Conservation (phyloP, 1,140 invertebrate species). For the Zaprionus davidi region DNA sequence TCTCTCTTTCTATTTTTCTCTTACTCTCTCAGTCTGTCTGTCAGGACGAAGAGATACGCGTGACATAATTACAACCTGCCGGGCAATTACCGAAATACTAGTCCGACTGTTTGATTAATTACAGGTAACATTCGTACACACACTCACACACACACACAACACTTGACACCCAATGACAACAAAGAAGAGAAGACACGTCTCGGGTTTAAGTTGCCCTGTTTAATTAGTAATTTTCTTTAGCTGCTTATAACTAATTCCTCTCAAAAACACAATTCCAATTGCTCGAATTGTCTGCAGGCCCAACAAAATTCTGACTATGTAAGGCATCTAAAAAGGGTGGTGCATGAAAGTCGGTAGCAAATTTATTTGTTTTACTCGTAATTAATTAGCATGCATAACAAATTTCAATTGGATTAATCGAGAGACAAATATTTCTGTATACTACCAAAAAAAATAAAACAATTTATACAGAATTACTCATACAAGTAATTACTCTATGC, state of each 20-base stretch:
- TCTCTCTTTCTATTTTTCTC: background rate
- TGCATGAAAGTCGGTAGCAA: background rate
- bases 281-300: background rate
- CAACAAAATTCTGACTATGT: constrained; percentile 3
- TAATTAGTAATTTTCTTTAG: constrained; percentile 21
- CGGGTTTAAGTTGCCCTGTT: constrained; percentile 14
- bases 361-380: background rate
- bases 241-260: constrained; percentile 30
- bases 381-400: constrained; percentile 11
- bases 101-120: constrained; percentile 49
- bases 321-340: background rate
- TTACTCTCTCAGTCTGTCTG: background rate
- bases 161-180: constrained; percentile 37
- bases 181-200: constrained; percentile 19
- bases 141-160: constrained; percentile 5
- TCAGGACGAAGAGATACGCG: constrained; percentile 37
- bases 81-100: constrained; percentile 48
- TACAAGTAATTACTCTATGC: background rate
- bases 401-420: constrained; percentile 9
- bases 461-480: too few species aligned
- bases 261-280: constrained; percentile 27
- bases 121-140: constrained; percentile 42
- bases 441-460: background rate
- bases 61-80: constrained; percentile 50
- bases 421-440: background rate